A percentile compares a stretch with the other conserved stretches of the same genome.
Conservation (phyloP, 2,888 invertebrate genomes). For the Nemapogon koenigi region DNA sequence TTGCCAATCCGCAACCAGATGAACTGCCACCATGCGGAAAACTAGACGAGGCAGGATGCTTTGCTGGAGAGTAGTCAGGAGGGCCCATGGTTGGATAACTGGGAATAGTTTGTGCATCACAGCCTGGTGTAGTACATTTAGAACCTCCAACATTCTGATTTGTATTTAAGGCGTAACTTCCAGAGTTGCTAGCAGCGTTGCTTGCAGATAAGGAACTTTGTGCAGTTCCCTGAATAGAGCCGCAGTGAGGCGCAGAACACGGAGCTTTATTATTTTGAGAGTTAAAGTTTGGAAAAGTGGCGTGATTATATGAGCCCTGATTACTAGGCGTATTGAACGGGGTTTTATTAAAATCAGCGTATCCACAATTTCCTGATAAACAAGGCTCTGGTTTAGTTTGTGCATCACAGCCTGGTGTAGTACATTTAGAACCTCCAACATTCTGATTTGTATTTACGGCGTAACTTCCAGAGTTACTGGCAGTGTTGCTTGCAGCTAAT, state of each 20-base stretch:
- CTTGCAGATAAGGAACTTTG: not conserved
- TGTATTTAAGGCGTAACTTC: not conserved
- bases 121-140: not conserved
- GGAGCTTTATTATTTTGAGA: too few species aligned
- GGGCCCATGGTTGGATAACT: not conserved
- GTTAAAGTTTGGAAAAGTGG: too few species aligned
- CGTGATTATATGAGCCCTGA: too few species aligned
- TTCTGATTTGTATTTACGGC: not conserved
- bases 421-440: not conserved
- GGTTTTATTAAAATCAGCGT: too few species aligned
- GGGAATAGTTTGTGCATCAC: not conserved
- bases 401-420: not conserved
- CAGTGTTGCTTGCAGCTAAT: not conserved
- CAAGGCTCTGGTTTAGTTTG: too few species aligned
- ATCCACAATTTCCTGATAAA: too few species aligned
- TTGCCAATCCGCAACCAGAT: not conserved
- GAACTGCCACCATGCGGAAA: not conserved
- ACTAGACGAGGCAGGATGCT: not conserved
- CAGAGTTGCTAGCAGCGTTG: too few species aligned
- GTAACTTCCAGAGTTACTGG: too few species aligned
- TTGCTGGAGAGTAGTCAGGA: not conserved
- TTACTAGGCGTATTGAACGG: too few species aligned
- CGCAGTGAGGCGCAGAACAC: too few species aligned
- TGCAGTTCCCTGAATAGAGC: too few species aligned
- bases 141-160: not conserved